A percentile compares a stretch with the other conserved stretches of the same genome.
These are phyloP conservation scores for Kryptolebias ocellatus DNA, from an alignment of 2,797 vertebrate genomes.

Conservation along the genomic window DNA sequence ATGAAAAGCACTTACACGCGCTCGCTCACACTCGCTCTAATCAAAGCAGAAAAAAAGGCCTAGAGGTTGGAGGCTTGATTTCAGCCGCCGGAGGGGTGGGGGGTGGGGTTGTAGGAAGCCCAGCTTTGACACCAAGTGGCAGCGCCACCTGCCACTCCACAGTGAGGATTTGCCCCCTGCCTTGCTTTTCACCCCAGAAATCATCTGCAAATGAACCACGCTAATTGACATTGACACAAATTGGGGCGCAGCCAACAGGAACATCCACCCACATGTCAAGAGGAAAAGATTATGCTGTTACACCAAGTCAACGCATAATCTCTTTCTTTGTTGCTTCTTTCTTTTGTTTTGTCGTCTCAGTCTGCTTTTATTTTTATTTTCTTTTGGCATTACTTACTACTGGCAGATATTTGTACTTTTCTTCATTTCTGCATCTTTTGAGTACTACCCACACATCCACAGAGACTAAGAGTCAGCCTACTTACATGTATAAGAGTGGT, in stretches of 20 bases:
- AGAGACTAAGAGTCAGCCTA: constrained; percentile 17
- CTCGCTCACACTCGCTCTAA: constrained; percentile 24
- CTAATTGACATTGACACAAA: constrained; percentile 70
- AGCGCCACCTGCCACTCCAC: constrained; percentile 74
- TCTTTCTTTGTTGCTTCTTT: not conserved
- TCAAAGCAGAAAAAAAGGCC: constrained; percentile 43
- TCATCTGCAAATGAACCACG: constrained; percentile 57
- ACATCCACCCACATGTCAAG: constrained; percentile 56
- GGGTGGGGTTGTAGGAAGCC: constrained; percentile 16
- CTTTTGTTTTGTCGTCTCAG: constrained; percentile 9
- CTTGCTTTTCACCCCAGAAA: constrained; percentile 52
- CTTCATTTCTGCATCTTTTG: constrained; percentile 11
- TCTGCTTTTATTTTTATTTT: constrained; percentile 16
- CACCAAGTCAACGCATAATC: constrained; percentile 25
- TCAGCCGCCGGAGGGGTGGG: constrained; percentile 35
- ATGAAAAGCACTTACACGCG: constrained; percentile 10
- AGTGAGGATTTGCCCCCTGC: constrained; percentile 61
- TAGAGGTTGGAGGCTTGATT: constrained; percentile 46
- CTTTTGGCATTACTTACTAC: not conserved
- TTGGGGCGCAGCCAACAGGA: constrained; percentile 63
- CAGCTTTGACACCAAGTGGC: constrained; percentile 57
- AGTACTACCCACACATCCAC: constrained; percentile 3
- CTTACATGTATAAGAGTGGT: constrained; percentile 8
- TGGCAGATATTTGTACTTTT: not conserved
- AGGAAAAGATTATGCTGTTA: constrained; percentile 48